These are phyloP conservation scores for Hyperoplus lanceolatus DNA, from an alignment of 2,797 vertebrate species.

Conservation along the genomic window DNA sequence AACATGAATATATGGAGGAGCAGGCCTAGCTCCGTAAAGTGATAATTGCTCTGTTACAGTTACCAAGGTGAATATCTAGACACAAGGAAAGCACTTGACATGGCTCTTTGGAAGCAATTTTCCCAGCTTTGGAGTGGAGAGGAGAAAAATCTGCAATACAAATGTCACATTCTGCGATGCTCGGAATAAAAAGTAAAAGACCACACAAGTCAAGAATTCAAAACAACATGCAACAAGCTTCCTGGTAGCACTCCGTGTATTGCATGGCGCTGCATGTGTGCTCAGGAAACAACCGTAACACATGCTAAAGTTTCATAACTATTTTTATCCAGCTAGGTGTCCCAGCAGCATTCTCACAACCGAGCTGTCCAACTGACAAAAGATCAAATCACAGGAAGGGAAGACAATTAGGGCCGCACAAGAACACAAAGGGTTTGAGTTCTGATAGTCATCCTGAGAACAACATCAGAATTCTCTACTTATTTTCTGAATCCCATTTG, in stretches of 20 bases:
- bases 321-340: not conserved
- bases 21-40: not conserved
- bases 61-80: constrained; percentile 52
- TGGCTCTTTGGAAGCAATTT: constrained; percentile 31
- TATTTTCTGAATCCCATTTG: too few relatives aligned
- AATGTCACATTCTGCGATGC: constrained; percentile 37
- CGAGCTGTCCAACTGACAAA: constrained; percentile 5
- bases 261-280: constrained; percentile 2
- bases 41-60: constrained; percentile 32
- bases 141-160: not conserved
- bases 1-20: constrained; percentile 25
- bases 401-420: not conserved
- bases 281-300: not conserved
- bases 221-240: constrained; percentile 16
- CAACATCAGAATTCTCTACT: not conserved
- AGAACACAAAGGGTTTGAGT: not conserved
- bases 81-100: constrained; percentile 18
- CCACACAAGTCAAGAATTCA: constrained; percentile 32
- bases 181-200: constrained; percentile 8
- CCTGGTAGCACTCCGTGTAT: constrained; percentile 1
- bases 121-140: constrained; percentile 20
- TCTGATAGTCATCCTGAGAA: not conserved
- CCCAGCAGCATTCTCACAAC: not conserved
- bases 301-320: constrained; percentile 8
- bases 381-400: not conserved